Evolutionary conservation across 1,140 invertebrate species (phyloP), one percentile per base, ranked within the genome.

Genomic region (Arion vulgaris): DNA sequence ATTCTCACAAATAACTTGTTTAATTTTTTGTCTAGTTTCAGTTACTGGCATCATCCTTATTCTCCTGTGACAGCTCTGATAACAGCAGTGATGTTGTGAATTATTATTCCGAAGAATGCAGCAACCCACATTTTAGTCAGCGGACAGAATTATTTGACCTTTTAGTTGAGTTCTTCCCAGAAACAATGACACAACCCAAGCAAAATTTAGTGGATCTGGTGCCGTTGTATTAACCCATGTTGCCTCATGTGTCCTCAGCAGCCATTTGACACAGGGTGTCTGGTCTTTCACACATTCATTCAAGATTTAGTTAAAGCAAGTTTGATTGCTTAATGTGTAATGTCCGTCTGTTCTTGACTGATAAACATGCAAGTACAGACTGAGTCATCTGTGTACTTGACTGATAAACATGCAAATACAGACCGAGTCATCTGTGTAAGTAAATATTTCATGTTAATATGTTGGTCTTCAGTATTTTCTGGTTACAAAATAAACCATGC

Each of bases 181-280:
- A 95, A 80, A 92, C 93, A 19, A 94, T 96, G 93, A 95, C 95
- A 2, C 95, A 95, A 87, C 95, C 95, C 0, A 94, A 94, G 82
- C 93, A 93, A 38, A 95, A 95, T 89, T 91, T 95, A 0, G 93
- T 95, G 19, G 94, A 95, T 90, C 92, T 95, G 28, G 93, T 95
- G 71, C 90, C 89, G 0, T 80, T 90, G 11, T 74, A 41, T 38
- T 84, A 38, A 80, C n/a, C n/a, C 17, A 28, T 66, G 11, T 32
- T 32, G 11, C n/a, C 2, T 32, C 62, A 34, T n/a, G 11, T 23
- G 53, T 57, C 19, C 7, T 57, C 53, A 57, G 53, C 26, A 23
- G 53, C 53, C 5, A 57, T 28, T 32, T 66, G 28, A 34, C 28
- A 32, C 28, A 32, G 62, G 11, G 62, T 2, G 7, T 39, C 23